Conservation (phyloP, 2,888 invertebrate species). For the Agriopis aurantiaria region DNA sequence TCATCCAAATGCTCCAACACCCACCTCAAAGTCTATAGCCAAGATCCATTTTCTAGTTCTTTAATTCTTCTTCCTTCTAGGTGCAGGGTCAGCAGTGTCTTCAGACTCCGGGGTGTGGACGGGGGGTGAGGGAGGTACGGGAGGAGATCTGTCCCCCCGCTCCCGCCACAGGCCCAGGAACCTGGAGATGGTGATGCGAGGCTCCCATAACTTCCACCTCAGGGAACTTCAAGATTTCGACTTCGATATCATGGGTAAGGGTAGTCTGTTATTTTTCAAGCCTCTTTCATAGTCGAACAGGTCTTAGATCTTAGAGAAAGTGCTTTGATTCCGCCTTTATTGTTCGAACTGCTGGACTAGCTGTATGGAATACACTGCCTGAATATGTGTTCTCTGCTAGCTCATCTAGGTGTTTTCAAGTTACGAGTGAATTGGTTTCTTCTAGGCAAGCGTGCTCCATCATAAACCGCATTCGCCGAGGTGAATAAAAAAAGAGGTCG, state of each 20-base stretch:
- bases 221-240: conserved; percentile 87
- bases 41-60: background rate
- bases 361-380: too few relatives aligned
- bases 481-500: too few relatives aligned
- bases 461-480: too few relatives aligned
- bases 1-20: background rate
- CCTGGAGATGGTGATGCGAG: conserved; percentile 91
- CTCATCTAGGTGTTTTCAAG: too few relatives aligned
- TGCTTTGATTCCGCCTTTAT: too few relatives aligned
- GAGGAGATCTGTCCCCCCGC: conserved; percentile 71
- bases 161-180: conserved; percentile 88
- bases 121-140: conserved; percentile 66
- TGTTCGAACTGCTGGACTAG: too few relatives aligned
- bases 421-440: too few relatives aligned
- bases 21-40: too few relatives aligned
- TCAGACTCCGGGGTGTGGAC: conserved; percentile 89
- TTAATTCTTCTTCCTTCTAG: conserved; percentile 45
- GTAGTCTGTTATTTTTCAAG: background rate
- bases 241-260: conserved; percentile 81
- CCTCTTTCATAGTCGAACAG: background rate
- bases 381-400: too few relatives aligned
- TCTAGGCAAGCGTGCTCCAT: too few relatives aligned
- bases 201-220: conserved; percentile 91
- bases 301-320: too few relatives aligned
- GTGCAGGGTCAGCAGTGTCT: conserved; percentile 87